A percentile compares a stretch with the other conserved stretches of the same genome.
Evolutionary conservation across 2,797 vertebrate species (phyloP).

Genomic region (Hypotaenidia philippensis): DNA sequence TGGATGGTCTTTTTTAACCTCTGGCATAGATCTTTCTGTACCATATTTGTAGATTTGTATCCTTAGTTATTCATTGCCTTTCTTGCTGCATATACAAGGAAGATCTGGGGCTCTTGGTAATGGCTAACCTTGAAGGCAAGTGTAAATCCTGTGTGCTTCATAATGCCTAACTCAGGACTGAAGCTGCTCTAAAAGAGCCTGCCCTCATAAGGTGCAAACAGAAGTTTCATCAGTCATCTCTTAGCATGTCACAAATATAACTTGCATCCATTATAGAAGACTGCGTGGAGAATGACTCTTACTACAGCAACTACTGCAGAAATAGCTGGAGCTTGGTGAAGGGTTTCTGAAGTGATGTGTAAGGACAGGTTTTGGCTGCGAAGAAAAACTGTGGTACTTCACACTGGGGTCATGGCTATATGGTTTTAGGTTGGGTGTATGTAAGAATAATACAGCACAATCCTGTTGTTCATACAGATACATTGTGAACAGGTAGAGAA

Average conservation of each 20-base stretch:
- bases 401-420: neutral
- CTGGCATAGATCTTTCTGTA: neutral
- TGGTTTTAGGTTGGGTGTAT: neutral
- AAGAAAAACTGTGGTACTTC: neutral
- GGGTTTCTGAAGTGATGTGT: neutral
- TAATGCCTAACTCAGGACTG: neutral
- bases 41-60: neutral
- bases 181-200: neutral
- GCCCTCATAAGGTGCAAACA: neutral
- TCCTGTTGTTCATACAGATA: neutral
- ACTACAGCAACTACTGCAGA: neutral
- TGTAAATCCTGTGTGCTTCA: neutral
- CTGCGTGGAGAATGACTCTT: neutral
- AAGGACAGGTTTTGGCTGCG: neutral
- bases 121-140: neutral
- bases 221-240: neutral
- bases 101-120: neutral
- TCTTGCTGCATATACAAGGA: neutral
- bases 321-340: neutral
- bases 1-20: neutral
- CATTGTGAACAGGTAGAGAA: neutral
- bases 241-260: neutral
- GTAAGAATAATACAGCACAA: neutral
- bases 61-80: neutral
- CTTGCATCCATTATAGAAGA: neutral